A percentile compares a stretch with the other conserved stretches of the same genome.
Evolutionary conservation across 2,888 invertebrate species (phyloP).

Genomic region (Scaptomyza flava): DNA sequence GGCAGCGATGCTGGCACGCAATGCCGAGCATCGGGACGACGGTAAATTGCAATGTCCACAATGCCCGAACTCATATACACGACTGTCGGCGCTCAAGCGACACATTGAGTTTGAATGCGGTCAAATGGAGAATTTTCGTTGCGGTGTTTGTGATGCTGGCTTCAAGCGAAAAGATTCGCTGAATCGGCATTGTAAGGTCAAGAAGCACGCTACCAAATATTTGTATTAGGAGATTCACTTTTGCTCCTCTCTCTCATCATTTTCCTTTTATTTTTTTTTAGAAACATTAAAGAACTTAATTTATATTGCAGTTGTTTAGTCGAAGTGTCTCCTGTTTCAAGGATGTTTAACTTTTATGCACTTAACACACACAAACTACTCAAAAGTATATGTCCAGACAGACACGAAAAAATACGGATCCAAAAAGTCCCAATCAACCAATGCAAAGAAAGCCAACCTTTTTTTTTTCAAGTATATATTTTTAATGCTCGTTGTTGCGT

Average conservation of each 20-base stretch:
- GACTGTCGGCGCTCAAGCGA: slow-evolving; percentile 70
- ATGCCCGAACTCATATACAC: slow-evolving; percentile 67
- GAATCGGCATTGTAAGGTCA: slow-evolving; percentile 71
- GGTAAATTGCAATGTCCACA: slow-evolving; percentile 73
- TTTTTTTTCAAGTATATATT: slow-evolving; percentile 8
- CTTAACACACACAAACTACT: slow-evolving; percentile 2
- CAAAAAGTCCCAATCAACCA: slow-evolving; percentile 62
- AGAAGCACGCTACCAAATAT: slow-evolving; percentile 71
- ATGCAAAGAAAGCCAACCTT: slow-evolving; percentile 31
- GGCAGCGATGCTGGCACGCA: slow-evolving; percentile 64
- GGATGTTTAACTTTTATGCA: neutral
- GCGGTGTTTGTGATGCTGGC: slow-evolving; percentile 69
- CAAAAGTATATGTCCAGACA: slow-evolving; percentile 16
- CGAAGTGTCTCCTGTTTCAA: slow-evolving; percentile 18
- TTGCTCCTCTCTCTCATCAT: slow-evolving; percentile 12
- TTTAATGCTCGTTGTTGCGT: slow-evolving; percentile 38
- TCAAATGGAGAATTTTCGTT: slow-evolving; percentile 67
- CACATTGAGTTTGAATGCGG: slow-evolving; percentile 74
- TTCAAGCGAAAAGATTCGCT: slow-evolving; percentile 72
- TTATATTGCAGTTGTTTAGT: slow-evolving; percentile 24
- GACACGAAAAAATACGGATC: slow-evolving; percentile 5
- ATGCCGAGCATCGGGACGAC: slow-evolving; percentile 62
- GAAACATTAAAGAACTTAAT: slow-evolving; percentile 39
- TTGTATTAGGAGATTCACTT: slow-evolving; percentile 61
- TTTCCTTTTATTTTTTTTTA: slow-evolving; percentile 18